Base-by-base conservation (phyloP, 2,797 vertebrate genomes). In the Pseudopleuronectes americanus region DNA sequence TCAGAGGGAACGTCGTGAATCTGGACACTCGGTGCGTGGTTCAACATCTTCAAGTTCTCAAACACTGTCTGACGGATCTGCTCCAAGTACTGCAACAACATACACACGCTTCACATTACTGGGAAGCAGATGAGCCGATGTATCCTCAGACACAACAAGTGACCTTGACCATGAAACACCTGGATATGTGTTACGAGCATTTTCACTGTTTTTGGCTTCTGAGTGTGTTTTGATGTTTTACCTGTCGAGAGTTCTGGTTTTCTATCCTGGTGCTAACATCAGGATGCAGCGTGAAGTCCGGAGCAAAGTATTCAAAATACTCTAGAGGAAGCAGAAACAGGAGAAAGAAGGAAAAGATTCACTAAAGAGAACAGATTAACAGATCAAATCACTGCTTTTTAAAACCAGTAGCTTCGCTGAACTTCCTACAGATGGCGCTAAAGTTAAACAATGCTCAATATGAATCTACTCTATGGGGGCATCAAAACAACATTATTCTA, bases 231-330 rank as follows among this genome's bases (percentile, higher is more conserved):
- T 0, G 9, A 31, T 0, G 23, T 17, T 31, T 67, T 71, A 98
- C 98, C 96, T 99, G 98, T 90, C 97, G 94, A 51, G 98, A 97
- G 84, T 99, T 99, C 92, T 99, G 98, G 81, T 99, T 99, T 87
- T 99, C 98, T 86, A 99, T 99, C 90, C 97, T 96, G 0, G 98
- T 99, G 90, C 97, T 99, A 89, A 99, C 97, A 0, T 99, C 97
- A 1, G 98, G 97, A 77, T 99, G 98, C 38, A 99, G 95, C 9
- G 97, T 99, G 89, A 99, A 99, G 89, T 99, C 98, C 14, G 98
- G 98, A 80, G 97, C 97, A 38, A 99, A 99, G 91, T 99, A 99
- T 70, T 99, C 98, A 1, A 99, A 99, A 87, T 99, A 99, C 80
- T 99, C 98, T 99, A 90, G 26, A 55, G 52, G 69, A 9, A 6